Evolutionary conservation across 2,888 invertebrate genomes (phyloP), one percentile per base, ranked within the genome.

Genomic region (Eilema sororculum): DNA sequence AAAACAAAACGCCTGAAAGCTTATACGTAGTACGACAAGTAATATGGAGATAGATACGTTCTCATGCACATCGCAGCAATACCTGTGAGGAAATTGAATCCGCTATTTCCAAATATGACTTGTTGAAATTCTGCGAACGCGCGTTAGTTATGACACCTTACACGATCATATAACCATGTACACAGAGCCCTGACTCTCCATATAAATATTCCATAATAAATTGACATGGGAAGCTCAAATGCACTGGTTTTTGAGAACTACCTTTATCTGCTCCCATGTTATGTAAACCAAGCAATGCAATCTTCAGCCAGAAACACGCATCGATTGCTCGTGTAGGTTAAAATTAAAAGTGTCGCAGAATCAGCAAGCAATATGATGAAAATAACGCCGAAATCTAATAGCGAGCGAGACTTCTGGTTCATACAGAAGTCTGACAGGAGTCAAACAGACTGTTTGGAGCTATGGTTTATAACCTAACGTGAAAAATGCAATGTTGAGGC

Each of bases 41-140:
- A 46, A 46, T 0, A 5, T 81, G 81, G 6, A 9, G 22, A 3
- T 75, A 9, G 22, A 3, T 75, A 76, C 52, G 9, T 52, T n/a
- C n/a, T 52, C 52, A 52, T 73, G 73, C 71, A 76, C 66, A 77
- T 76, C 75, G 74, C 78, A 74, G 67, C 67, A 74, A 71, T 78
- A 67, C 69, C 74, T 72, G 77, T 72, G 77, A 78, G 81, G 81
- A 86, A 88, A 91, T 89, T 87, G 88, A 88, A 87, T 89, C 80
- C 79, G 76, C 80, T 85, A 79, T 77, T 78, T 74, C 78, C 75
- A 79, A 88, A 86, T 84, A 86, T 85, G 79, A 85, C 85, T 89
- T 84, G 81, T 89, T 90, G 85, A 86, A 87, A 91, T 90, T 90
- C 90, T 72, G 81, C 66, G 84, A 86, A 84, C 86, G 86, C 74